Base-by-base conservation (phyloP, 2,113 vertebrate genomes). In the Sisor rabdophorus region DNA sequence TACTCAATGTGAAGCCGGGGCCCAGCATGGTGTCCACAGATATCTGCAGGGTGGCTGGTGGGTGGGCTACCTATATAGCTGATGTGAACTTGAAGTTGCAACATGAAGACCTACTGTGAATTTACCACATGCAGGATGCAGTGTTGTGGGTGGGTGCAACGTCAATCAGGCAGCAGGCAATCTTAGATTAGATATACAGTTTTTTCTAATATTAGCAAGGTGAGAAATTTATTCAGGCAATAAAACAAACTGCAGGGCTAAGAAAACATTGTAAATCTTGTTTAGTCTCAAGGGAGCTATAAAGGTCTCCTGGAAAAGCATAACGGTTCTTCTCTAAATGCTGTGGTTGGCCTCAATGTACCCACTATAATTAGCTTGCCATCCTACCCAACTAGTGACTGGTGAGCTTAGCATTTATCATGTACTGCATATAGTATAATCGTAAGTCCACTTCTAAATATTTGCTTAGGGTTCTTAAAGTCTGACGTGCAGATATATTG, bases 331-430 rank as follows among this genome's bases (percentile, higher is more conserved):
- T 28, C 53, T 69, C 48, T 63, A 74, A 75, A 75, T 82, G 82
- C 3, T 13, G 48, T 30, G 76, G 85, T 85, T 89, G 86, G 87
- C 86, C 87, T 83, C 81, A 77, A 65, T 71, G 81, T 75, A 76
- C 85, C 81, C 52, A 17, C 60, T 71, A 56, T 83, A 87, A 88
- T 91, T 87, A 88, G 79, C 82, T 84, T 71, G 70, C 71, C 68
- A 81, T 83, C 85, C 86, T 44, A 88, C 85, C 30, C 73, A 78
- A 28, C 8, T 1, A 69, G 24, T 28, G 22, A 69, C 80, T 22
- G 7, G 24, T 59, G 69, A 59, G 47, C 22, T 50, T n/a, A 15
- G 73, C 59, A 72, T 73, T 78, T 64, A 65, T 78, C 63, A 64
- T 52, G 40, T 19, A n/a, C 36, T 17, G 32, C 53, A 36, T 36